Evolutionary conservation across 2,113 vertebrate genomes (phyloP), one percentile per base, ranked within the genome.

Genomic region (Melanostigma gelatinosum): DNA sequence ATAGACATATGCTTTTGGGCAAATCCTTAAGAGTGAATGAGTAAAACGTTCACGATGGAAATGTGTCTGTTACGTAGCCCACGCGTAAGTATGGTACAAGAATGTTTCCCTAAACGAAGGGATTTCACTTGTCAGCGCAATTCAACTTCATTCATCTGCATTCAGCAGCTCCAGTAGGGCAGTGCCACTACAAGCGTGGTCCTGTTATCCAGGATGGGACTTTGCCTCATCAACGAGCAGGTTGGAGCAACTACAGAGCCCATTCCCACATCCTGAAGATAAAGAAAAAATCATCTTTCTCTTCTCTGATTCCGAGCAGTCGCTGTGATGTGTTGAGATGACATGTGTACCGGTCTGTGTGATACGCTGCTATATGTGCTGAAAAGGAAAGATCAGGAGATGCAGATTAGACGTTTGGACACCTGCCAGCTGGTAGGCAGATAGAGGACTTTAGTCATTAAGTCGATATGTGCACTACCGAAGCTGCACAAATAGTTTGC

Each of bases 371-470:
- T 18, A 18, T 62, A 62, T 64, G 62, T 60, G 75, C 64, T 68
- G 57, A 27, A 78, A 12, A 50, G 79, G 24, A 79, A 46, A 4
- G 27, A 84, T 55, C 42, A 84, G 58, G 66, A 72, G 82, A 38
- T 77, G 71, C 65, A 78, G 82, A 86, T 83, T 82, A 86, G 74
- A 85, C 46, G 63, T 63, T 82, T 89, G 93, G 84, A 75, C 36
- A 20, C 24, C 29, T 0, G 85, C 89, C 89, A 93, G 85, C 78
- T 72, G 72, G 48, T 79, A 66, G 68, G 38, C 75, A 81, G 79
- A 90, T 67, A 86, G 52, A 77, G 76, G 87, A 77, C 82, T 87
- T 88, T 86, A 83, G 75, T 75, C 83, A 90, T 93, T 89, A 89
- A 87, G 63, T 75, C 55, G 74, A 20, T 75, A 76, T 12, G 60